Base-by-base conservation (phyloP, 2,888 invertebrate genomes). In the Diarsia rubi region DNA sequence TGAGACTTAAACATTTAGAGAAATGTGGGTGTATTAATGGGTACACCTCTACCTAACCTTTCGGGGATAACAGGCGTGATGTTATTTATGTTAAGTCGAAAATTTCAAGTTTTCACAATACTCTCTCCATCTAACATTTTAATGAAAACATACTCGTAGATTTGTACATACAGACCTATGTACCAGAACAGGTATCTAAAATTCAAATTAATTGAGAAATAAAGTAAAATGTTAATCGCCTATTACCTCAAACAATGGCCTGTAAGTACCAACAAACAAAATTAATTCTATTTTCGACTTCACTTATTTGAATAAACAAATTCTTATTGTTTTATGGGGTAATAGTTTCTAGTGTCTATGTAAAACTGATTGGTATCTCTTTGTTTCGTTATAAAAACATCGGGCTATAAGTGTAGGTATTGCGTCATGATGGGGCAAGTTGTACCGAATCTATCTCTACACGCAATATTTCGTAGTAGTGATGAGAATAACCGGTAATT, bases 381-480 rank as follows among this genome's bases (percentile, higher is more conserved):
- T 45, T 66, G 79, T 90, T 89, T 82, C 84, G 81, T 82, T 83
- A 72, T 84, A 62, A 88, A 82, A 76, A 75, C 86, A 86, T 88
- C 52, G 81, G 83, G 76, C 81, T 82, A 63, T 77, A 88, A 78
- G 75, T 72, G 60, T 54, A 52, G 21, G n/a, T 54, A 78, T 92
- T 91, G 83, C 90, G 85, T 84, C 89, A 92, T 75, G 72, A 80
- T 88, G 88, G 86, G 69, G 89, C 84, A 88, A 88, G 81, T 77
- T 82, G 85, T 84, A 89, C 85, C 78, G 76, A 81, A 85, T 86
- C 78, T 87, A 78, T 82, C 81, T 82, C 73, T 81, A 68, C 68
- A 90, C 90, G 92, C 90, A 91, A 91, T 86, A 86, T 65, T 86
- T 84, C 83, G 85, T 86, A 44, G 2, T 87, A 89, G 86, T 84